Conservation (phyloP, 2,888 invertebrate genomes). For the Hedya salicella region DNA sequence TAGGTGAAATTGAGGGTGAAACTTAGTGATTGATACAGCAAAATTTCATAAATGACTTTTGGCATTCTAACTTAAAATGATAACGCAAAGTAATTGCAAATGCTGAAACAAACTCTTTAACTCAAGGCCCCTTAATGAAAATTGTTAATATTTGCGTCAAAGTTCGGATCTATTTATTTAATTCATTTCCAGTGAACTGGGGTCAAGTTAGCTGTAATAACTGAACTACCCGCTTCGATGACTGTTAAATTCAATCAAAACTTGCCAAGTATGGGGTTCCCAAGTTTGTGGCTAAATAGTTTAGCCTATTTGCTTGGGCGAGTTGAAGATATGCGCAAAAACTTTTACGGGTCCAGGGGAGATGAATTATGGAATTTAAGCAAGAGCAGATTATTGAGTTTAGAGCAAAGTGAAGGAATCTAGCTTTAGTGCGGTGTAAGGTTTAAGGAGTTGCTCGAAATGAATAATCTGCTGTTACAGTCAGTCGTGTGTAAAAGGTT, state of each 20-base stretch:
- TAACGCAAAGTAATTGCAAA: not conserved
- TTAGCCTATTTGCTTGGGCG: slow-evolving; percentile 7
- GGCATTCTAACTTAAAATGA: too few relatives aligned
- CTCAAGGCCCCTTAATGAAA: slow-evolving; percentile 19
- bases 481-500: too few relatives aligned
- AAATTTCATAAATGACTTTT: too few relatives aligned
- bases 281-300: slow-evolving; percentile 28
- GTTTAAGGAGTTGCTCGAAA: too few relatives aligned
- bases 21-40: too few relatives aligned
- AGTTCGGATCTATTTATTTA: slow-evolving; percentile 32
- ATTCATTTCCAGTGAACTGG: slow-evolving; percentile 31
- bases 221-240: slow-evolving; percentile 19
- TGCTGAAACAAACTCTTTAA: not conserved
- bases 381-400: not conserved
- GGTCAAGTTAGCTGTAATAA: slow-evolving; percentile 30
- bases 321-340: slow-evolving; percentile 1
- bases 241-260: slow-evolving; percentile 37
- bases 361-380: not conserved
- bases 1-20: too few relatives aligned
- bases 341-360: not conserved
- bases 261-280: slow-evolving; percentile 30
- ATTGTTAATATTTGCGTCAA: slow-evolving; percentile 35
- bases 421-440: not conserved
- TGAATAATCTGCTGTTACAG: too few relatives aligned
- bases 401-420: not conserved